phyloP scores from a whole-genome alignment of 2,797 vertebrate genomes.

The Coreius guichenoti region DNA sequence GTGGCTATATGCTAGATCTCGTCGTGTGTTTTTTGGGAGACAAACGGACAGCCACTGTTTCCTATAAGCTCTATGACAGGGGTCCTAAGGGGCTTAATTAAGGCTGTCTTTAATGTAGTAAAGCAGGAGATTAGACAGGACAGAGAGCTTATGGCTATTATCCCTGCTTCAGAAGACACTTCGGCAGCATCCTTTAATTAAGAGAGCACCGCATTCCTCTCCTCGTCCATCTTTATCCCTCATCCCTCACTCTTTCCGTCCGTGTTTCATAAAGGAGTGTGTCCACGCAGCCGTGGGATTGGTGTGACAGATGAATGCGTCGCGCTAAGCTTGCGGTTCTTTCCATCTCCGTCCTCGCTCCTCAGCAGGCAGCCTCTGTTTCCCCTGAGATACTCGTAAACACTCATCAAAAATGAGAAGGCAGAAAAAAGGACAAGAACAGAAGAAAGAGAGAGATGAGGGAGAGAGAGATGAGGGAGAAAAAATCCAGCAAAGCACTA shows the following conservation, averaged over 20 bases:
- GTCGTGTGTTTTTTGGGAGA: not conserved
- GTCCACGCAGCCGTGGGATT: constrained; percentile 57
- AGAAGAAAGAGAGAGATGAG: constrained; percentile 7
- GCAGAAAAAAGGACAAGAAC: constrained; percentile 41
- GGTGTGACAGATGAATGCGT: constrained; percentile 64
- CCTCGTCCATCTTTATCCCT: constrained; percentile 42
- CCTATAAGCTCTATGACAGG: constrained; percentile 41
- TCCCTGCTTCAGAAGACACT: constrained; percentile 60
- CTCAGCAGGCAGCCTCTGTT: constrained; percentile 29
- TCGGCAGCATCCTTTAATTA: constrained; percentile 64
- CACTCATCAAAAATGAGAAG: constrained; percentile 52
- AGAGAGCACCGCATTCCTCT: constrained; percentile 46
- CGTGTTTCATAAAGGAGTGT: constrained; percentile 52
- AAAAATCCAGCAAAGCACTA: constrained; percentile 29
- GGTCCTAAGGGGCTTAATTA: constrained; percentile 64
- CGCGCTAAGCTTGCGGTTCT: constrained; percentile 57
- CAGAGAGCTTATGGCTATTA: constrained; percentile 57
- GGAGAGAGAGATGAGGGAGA: not conserved
- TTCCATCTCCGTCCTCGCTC: constrained; percentile 42
- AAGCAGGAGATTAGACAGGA: constrained; percentile 65
- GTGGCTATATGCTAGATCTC: constrained; percentile 1
- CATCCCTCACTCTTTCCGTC: constrained; percentile 28
- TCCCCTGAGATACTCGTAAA: constrained; percentile 56
- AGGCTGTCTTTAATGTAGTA: constrained; percentile 64
- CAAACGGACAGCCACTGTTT: not conserved